Evolutionary conservation across 2,888 invertebrate species (phyloP), one percentile per base, ranked within the genome.

Genomic region (Psylliodes chrysocephalus): DNA sequence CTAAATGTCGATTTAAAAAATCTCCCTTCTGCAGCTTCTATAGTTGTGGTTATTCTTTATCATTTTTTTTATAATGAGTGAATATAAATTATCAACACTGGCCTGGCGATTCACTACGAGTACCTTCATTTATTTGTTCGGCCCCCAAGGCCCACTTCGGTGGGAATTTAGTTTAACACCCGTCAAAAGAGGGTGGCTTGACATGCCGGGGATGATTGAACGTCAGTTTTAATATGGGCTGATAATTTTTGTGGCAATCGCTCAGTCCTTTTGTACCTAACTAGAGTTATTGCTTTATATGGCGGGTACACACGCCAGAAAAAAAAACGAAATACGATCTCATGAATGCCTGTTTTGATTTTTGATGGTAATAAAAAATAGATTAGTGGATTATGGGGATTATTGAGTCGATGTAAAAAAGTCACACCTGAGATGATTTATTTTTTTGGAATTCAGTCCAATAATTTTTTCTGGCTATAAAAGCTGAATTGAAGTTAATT

Each of bases 121-220:
- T 12, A 7, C n/a, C n/a, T n/a, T n/a, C n/a, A 12, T 47, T 49
- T 12, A 66, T 71, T 73, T 73, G 74, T 72, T 69, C 68, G 65
- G 69, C 70, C 71, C 73, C 74, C 72, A 70, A 69, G 71, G 73
- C 71, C 74, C 71, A 73, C 73, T 75, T 74, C 70, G 74, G 77
- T 76, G 77, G 75, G 76, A 77, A 77, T 73, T 71, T 71, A 72
- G 74, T 74, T 76, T 75, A 77, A 73, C 77, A 77, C 74, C 77
- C 74, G 74, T 75, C 75, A 73, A 68, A 59, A 70, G 74, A 73
- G 75, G 75, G 75, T 73, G 73, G 69, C 61, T 53, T 40, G 60
- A 67, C 57, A 75, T 46, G 46, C 22, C 46, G n/a, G 28, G 25
- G 28, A 49, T 76, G 76, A 76, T 76, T 74, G 77, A 76, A 76